Conservation (phyloP, 2,797 vertebrate species). For the Tenualosa thibaudeaui region DNA sequence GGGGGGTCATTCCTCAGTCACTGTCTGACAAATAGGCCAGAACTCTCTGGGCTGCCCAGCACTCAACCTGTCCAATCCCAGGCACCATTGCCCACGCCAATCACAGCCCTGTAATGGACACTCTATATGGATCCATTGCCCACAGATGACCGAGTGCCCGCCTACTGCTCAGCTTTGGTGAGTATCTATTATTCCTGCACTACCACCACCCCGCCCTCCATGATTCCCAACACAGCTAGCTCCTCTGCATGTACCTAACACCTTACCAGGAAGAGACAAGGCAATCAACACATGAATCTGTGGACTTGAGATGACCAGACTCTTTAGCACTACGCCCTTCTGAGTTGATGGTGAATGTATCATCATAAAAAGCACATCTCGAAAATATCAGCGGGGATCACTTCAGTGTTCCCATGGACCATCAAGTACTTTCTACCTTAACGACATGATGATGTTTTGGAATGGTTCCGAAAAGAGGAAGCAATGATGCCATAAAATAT, state of each 20-base stretch:
- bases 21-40: constrained; percentile 75
- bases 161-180: constrained; percentile 14
- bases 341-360: neutral
- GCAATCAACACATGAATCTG: neutral
- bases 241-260: neutral
- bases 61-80: constrained; percentile 72
- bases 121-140: constrained; percentile 36
- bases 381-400: neutral
- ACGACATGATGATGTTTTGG: constrained; percentile 18
- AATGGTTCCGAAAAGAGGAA: constrained; percentile 18
- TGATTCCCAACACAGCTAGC: neutral
- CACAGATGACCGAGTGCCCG: constrained; percentile 43
- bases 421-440: constrained; percentile 5
- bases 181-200: constrained; percentile 6
- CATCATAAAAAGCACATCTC: neutral
- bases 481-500: constrained; percentile 5
- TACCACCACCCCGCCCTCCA: neutral
- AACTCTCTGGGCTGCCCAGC: constrained; percentile 54
- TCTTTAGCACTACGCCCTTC: neutral
- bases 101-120: constrained; percentile 65
- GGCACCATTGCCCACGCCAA: constrained; percentile 67
- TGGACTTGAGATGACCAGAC: neutral
- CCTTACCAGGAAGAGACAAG: neutral
- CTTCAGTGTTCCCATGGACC: neutral
- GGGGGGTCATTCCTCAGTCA: constrained; percentile 66